phyloP scores from a whole-genome alignment of 2,797 vertebrate genomes.

The Coendou prehensilis region DNA sequence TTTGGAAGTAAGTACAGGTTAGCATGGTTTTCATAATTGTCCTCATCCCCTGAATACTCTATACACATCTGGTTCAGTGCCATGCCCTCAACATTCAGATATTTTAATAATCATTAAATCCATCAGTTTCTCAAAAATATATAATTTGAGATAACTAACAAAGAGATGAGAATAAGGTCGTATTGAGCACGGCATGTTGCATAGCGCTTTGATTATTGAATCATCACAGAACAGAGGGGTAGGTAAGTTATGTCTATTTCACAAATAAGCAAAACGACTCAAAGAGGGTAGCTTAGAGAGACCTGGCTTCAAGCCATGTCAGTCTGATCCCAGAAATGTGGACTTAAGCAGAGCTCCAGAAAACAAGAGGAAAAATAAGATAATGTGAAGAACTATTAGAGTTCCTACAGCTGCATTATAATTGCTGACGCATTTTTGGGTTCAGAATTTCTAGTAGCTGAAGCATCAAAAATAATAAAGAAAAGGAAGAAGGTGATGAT shows the following conservation, averaged over 20 bases:
- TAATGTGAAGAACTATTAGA: neutral
- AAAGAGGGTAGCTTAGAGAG: neutral
- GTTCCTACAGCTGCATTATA: neutral
- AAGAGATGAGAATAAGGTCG: neutral
- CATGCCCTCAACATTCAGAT: neutral
- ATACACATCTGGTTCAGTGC: neutral
- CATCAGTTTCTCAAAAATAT: neutral
- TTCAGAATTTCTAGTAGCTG: neutral
- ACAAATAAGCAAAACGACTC: neutral
- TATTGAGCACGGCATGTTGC: neutral
- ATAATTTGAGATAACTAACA: neutral
- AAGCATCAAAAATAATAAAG: neutral
- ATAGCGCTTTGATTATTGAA: conserved; percentile 2
- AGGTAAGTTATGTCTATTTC: neutral
- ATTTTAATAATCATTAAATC: conserved; percentile 31
- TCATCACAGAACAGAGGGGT: neutral
- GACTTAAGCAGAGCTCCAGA: neutral
- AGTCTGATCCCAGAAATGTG: neutral
- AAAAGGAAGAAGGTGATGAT: neutral
- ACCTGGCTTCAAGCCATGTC: neutral
- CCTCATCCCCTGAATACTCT: neutral
- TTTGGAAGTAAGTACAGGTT: neutral
- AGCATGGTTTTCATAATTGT: neutral
- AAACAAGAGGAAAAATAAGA: neutral
- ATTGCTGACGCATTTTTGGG: neutral